phyloP scores from a whole-genome alignment of 1,140 invertebrate species.

The Trissolcus basalis region DNA sequence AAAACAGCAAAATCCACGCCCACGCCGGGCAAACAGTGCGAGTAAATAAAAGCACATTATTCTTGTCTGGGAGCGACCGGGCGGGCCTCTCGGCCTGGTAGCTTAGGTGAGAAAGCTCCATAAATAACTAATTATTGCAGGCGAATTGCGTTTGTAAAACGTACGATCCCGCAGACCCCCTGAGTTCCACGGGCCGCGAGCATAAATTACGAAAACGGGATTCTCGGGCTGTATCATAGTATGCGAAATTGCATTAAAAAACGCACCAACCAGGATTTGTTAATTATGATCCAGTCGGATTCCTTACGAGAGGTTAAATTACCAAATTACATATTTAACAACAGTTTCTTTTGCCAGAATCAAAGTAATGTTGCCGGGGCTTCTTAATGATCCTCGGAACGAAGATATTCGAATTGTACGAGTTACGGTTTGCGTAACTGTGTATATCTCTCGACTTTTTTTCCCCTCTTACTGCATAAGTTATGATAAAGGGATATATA shows the following conservation, averaged over 20 bases:
- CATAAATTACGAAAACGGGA: constrained; percentile 70
- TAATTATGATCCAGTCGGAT: constrained; percentile 47
- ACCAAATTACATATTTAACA: constrained; percentile 56
- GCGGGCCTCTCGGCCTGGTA: constrained; percentile 58
- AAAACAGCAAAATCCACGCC: constrained; percentile 53
- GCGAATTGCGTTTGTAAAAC: constrained; percentile 64
- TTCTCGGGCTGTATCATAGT: constrained; percentile 52
- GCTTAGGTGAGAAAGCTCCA: constrained; percentile 62
- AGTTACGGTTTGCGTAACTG: constrained; percentile 22
- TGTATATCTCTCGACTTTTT: constrained; percentile 12
- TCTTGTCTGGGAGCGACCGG: constrained; percentile 52
- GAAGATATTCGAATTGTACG: constrained; percentile 15
- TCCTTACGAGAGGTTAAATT: constrained; percentile 52
- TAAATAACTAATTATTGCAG: constrained; percentile 70
- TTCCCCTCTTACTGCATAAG: no score
- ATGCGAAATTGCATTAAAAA: constrained; percentile 60
- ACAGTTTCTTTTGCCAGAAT: constrained; percentile 45
- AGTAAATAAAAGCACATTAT: constrained; percentile 65
- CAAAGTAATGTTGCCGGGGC: constrained; percentile 40
- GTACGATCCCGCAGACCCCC: constrained; percentile 65
- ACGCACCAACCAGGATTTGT: constrained; percentile 50
- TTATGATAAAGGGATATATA: no score
- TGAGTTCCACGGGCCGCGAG: constrained; percentile 63
- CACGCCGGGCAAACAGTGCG: constrained; percentile 51
- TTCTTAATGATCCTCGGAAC: constrained; percentile 36